phyloP scores from a whole-genome alignment of 2,113 vertebrate genomes.

The Cricetomys ansorgei region DNA sequence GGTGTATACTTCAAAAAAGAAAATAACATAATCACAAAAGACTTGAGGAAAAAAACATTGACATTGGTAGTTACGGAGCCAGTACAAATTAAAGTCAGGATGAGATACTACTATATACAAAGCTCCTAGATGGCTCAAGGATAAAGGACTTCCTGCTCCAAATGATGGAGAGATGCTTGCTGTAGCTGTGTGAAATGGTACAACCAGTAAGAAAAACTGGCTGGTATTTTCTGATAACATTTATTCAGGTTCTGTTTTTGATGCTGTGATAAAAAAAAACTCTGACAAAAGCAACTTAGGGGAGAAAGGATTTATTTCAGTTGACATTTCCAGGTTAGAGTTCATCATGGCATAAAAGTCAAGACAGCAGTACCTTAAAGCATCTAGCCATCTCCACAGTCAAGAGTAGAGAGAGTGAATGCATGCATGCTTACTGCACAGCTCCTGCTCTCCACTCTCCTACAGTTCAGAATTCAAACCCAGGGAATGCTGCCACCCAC shows the following conservation, averaged over 20 bases:
- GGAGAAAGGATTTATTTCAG: neutral
- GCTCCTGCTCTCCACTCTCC: neutral
- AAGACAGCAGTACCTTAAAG: neutral
- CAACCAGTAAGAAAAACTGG: neutral
- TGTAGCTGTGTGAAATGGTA: too few relatives aligned
- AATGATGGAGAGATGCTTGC: fast-evolving
- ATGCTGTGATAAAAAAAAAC: neutral
- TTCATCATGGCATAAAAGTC: too few relatives aligned
- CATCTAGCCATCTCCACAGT: neutral
- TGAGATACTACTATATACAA: neutral
- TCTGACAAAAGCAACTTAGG: too few relatives aligned
- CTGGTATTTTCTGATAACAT: neutral
- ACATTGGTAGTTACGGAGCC: neutral
- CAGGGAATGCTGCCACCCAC: neutral
- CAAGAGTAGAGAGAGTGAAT: neutral
- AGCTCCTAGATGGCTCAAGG: neutral
- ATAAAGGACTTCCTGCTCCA: neutral
- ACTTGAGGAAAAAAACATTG: neutral
- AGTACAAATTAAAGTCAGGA: neutral
- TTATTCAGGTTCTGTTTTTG: too few relatives aligned
- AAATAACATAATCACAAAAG: neutral
- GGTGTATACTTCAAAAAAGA: neutral
- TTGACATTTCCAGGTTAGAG: neutral
- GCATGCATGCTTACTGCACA: too few relatives aligned
- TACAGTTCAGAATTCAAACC: neutral